Evolutionary conservation across 2,888 invertebrate genomes (phyloP).

Genomic region (Hemicrepidius hirtus): DNA sequence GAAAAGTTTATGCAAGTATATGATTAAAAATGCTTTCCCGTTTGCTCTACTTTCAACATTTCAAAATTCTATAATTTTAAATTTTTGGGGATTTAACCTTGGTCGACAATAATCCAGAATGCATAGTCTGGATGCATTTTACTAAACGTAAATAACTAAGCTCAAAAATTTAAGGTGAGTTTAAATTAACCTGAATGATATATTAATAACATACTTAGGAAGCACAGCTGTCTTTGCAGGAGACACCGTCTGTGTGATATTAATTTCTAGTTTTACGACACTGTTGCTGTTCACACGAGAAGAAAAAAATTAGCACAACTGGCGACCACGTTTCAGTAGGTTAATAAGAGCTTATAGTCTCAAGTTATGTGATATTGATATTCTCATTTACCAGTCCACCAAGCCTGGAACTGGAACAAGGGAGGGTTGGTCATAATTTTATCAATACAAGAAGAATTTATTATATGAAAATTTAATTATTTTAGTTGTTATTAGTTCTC

Average conservation of each 20-base stretch:
- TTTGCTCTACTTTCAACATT: neutral
- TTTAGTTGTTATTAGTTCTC: too few species aligned
- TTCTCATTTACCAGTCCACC: neutral
- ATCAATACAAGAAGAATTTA: neutral
- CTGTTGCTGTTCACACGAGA: neutral
- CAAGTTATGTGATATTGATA: neutral
- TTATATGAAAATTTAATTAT: too few species aligned
- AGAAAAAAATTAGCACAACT: conserved; percentile 19
- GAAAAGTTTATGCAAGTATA: neutral
- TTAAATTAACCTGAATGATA: conserved; percentile 21
- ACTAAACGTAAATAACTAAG: neutral
- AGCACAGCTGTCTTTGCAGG: conserved; percentile 37
- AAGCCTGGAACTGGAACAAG: conserved; percentile 3
- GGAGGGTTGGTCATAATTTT: neutral
- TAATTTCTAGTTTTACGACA: conserved; percentile 33
- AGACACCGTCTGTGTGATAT: conserved; percentile 30
- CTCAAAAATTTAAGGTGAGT: conserved; percentile 5
- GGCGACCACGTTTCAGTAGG: neutral
- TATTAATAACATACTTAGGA: conserved; percentile 21
- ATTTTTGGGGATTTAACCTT: too few species aligned
- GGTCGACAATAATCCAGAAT: too few species aligned
- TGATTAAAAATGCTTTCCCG: neutral
- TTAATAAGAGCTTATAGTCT: conserved; percentile 2
- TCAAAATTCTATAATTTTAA: too few species aligned
- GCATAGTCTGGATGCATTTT: neutral